Evolutionary conservation across 2,113 vertebrate species (phyloP), one percentile per base, ranked within the genome.

Genomic region (Platichthys stellatus): DNA sequence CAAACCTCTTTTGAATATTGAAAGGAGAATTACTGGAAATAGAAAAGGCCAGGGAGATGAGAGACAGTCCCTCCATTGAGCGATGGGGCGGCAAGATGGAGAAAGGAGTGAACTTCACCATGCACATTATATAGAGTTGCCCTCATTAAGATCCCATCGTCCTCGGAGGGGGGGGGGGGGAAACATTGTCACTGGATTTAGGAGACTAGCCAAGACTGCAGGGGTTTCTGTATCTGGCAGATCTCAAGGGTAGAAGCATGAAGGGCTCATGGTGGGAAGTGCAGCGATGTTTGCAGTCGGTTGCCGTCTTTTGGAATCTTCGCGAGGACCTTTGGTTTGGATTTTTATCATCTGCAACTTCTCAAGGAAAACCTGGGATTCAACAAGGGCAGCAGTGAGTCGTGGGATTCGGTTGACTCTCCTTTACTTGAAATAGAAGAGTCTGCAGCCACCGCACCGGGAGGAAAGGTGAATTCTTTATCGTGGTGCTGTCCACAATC

Each of bases 1-100:
- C 78, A 89, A 90, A 90, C 91, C 90, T 81, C 61, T 75, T 91
- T 90, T 92, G 90, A 94, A 92, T 93, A 83, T 92, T 86, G 87
- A 93, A 89, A 89, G 73, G 88, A 86, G 85, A 88, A 64, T 82
- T 78, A 85, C 68, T 57, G 21, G 43, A 40, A 21, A 72, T 71
- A 72, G 4, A 73, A 63, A 82, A 80, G 74, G 78, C 60, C 23
- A 49, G 82, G 62, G 74, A 86, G 80, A 89, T 84, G 73, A 86
- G 75, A 91, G 80, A 81, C 76, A 63, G 68, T 59, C 45, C 76
- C 73, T 69, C 72, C 75, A 86, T 87, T 91, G 80, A 91, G 82
- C 5, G 13, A 14, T 53, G 72, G 71, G 62, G 76, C 72, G 78
- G 49, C 38, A 85, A 81, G 84, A 83, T 80, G 66, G 77, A 59